Evolutionary conservation across 2,888 invertebrate species (phyloP), one percentile per base, ranked within the genome.

Genomic region (Abscondita cerata): DNA sequence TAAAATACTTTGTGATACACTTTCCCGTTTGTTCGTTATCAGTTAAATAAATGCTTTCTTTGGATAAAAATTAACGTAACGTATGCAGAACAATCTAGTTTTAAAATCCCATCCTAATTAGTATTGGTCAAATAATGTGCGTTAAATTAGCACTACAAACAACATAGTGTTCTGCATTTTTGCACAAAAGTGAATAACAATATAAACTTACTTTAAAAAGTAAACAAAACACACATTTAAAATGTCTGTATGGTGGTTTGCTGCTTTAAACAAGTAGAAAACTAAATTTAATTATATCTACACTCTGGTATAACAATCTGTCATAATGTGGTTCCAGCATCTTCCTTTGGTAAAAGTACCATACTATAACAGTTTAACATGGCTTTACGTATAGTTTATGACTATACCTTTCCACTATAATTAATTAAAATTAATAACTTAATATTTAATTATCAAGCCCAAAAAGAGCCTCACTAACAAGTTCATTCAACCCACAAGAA

Each of bases 361-460:
- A 83, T 84, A 84, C 83, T 80, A 80, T 75, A 83, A 83, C 83
- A 82, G 78, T 81, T 81, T 81, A 81, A 80, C 76, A 73, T 76
- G 70, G 68, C 64, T 62, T 69, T 72, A 73, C 25, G 25, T 25
- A 25, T 25, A 25, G 25, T 25, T 25, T 25, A 25, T 25, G 65
- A 69, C 69, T 75, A 71, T 73, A 72, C 73, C 72, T 68, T 71
- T 71, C 71, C 70, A 69, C 70, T 72, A 72, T 71, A 70, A 66
- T 67, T 68, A 69, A 67, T 73, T 25, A 75, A 76, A 77, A 31
- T n/a, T 51, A 33, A 16, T 51, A 36, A 51, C 33, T 34, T 33
- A 31, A 33, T 18, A 13, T 51, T 16, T 44, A 41, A 16, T 41
- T 16, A 11, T 51, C 5, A 52, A 55, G 62, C 52, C 65, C 34